A percentile compares a stretch with the other conserved stretches of the same genome.
These are phyloP conservation scores for Gymnopithys bicolor DNA, from an alignment of 2,797 vertebrate genomes.

Conservation along the genomic window DNA sequence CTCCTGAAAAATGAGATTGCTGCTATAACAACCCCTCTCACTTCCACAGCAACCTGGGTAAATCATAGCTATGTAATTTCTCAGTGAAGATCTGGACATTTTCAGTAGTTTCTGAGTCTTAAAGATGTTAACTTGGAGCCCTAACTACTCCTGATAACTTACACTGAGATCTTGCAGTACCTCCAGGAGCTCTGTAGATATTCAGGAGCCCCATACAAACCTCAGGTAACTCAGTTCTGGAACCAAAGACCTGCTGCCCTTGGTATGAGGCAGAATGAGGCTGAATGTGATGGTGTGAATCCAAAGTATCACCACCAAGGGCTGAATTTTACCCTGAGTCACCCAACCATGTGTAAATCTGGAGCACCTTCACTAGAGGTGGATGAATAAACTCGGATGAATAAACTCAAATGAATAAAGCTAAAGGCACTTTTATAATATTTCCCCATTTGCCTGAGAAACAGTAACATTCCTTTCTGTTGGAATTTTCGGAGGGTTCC, in stretches of 20 bases:
- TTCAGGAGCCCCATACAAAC: not conserved
- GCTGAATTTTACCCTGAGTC: not conserved
- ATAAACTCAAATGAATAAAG: not conserved
- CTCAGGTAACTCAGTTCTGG: not conserved
- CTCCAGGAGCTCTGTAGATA: not conserved
- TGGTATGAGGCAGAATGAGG: not conserved
- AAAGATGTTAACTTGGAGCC: not conserved
- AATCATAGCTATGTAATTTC: not conserved
- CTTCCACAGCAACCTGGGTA: not conserved
- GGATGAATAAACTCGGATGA: not conserved
- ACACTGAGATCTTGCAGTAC: not conserved
- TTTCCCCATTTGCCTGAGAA: not conserved
- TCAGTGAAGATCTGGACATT: not conserved
- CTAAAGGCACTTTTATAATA: not conserved
- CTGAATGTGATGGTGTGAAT: not conserved
- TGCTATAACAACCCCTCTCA: not conserved
- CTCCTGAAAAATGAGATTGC: not conserved
- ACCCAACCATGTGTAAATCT: not conserved
- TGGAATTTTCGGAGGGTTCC: not conserved
- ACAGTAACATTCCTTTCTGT: not conserved
- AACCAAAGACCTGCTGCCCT: not conserved
- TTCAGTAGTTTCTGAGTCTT: not conserved
- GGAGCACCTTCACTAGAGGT: not conserved
- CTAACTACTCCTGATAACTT: not conserved
- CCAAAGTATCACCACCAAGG: not conserved